Evolutionary conservation across 2,113 vertebrate species (phyloP), one percentile per base, ranked within the genome.

Genomic region (Hippocampus comes): DNA sequence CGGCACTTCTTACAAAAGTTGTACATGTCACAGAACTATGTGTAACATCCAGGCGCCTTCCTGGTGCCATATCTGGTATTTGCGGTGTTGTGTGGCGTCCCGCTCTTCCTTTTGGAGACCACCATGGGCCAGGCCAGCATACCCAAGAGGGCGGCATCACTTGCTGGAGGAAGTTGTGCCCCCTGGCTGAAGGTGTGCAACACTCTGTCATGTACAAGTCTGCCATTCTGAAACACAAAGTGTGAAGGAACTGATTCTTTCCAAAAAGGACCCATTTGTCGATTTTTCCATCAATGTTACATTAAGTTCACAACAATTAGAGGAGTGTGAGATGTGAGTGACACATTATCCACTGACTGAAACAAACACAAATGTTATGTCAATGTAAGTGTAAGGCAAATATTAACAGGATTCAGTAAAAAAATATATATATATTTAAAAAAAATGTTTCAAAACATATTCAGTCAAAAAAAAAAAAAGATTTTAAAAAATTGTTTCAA

Each of bases 51-150:
- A 93, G 92, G 91, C 65, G 91, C 87, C 3, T 93, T 93, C 60
- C 78, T 93, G 70, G 85, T 93, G 73, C 92, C 90, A 0, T 92
- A 93, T 74, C 20, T 93, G 78, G 86, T 92, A 9, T 90, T 93
- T 82, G 86, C 86, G 75, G 74, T 85, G 71, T 90, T 86, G 18
- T 92, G 90, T 64, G 92, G 89, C 0, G 25, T 93, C 10, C 92
- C 92, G 1, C 23, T 91, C 63, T 93, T 93, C 75, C 79, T 93
- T 59, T 73, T 93, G 80, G 92, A 93, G 82, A 90, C 88, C 0
- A 63, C 82, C 15, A 60, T 92, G 0, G 92, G 92, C n/a, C 14
- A 0, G 92, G 92, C 20, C 92, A 93, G 57, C 92, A 84, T 79
- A n/a, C n/a, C n/a, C n/a, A n/a, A n/a, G n/a, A n/a, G n/a, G n/a